These are phyloP conservation scores for Buceros bicornis DNA, from an alignment of 2,797 vertebrate species.

Conservation along the genomic window DNA sequence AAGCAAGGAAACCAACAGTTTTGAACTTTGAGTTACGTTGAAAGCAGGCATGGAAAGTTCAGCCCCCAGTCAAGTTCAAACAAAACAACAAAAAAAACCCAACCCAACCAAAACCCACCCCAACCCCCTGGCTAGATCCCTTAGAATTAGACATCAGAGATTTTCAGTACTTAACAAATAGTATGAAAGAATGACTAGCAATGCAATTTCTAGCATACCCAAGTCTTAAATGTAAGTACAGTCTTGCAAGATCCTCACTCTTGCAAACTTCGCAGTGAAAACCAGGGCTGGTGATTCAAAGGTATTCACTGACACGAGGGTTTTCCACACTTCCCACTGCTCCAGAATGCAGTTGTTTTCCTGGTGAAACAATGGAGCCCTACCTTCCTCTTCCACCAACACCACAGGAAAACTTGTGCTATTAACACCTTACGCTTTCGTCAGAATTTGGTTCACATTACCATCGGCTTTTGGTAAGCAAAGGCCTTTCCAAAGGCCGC, in stretches of 20 bases:
- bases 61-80: background rate
- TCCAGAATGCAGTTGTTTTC: background rate
- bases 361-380: background rate
- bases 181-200: background rate
- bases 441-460: background rate
- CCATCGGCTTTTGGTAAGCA: background rate
- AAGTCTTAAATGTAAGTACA: background rate
- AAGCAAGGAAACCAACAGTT: background rate
- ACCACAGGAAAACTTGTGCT: background rate
- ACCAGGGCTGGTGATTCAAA: background rate
- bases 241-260: background rate
- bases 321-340: background rate
- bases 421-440: background rate
- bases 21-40: background rate
- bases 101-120: background rate
- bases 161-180: background rate
- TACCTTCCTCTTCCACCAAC: background rate
- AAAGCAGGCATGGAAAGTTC: background rate
- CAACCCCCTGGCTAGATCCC: background rate
- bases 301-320: background rate
- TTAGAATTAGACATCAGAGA: background rate
- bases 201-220: background rate
- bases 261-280: background rate
- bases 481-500: background rate
- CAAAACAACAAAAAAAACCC: background rate